Base-by-base conservation (phyloP, 2,888 invertebrate species). In the Gymnosoma rotundatum region DNA sequence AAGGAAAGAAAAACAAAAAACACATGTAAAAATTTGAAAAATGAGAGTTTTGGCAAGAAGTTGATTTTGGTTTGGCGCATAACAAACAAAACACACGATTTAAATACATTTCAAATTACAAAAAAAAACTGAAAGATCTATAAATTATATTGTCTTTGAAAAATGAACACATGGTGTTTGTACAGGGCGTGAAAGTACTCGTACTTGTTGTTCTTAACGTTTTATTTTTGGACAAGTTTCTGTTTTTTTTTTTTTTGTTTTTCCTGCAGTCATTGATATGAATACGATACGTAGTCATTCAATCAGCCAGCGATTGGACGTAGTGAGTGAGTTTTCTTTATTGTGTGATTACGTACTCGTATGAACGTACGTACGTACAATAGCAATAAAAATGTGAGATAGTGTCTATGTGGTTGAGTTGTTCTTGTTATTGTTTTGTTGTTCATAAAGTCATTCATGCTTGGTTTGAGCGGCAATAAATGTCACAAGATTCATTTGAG, bases 401-500 rank as follows among this genome's bases (percentile, higher is more conserved):
- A 36, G 9, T 18, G 20, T 8, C 32, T 32, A 32, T 32, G 32
- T 32, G 32, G 32, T 32, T 32, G 32, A 32, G 60, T 8, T 36
- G 48, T 25, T 73, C 25, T 25, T 25, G 4, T 25, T 25, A 18
- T 18, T 73, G 56, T 18, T 32, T 18, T 73, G 56, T 18, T 70
- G 69, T 56, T 70, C 54, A 78, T 78, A 70, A 81, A 81, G 74
- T 81, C 80, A 81, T 81, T 81, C 80, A 81, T 81, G 80, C 69
- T 75, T 81, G 80, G 61, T 25, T 74, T 88, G 88, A 90, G 89
- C 89, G 90, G 88, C 89, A 89, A 90, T 90, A 90, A 91, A 90
- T 90, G 90, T 90, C 90, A 89, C 91, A 90, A 89, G 91, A 90
- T 89, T 89, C 90, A 90, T 90, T 91, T 90, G 89, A 88, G 88